phyloP scores from a whole-genome alignment of 2,888 invertebrate genomes.

The Nudaria mundana region DNA sequence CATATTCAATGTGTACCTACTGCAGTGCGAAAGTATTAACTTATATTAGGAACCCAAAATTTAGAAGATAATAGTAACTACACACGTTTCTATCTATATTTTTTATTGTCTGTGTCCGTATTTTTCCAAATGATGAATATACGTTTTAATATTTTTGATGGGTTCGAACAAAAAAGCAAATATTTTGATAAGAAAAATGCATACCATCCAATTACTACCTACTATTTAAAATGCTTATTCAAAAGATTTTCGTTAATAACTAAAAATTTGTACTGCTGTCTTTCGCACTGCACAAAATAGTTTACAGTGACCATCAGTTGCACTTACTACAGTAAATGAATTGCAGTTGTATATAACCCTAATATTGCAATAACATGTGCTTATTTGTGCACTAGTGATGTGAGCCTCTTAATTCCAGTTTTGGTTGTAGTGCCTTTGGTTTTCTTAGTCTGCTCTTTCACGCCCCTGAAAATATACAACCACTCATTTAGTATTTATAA shows the following conservation, averaged over 20 bases:
- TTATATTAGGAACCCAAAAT: no score
- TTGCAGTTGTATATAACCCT: slow-evolving; percentile 35
- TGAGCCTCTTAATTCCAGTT: slow-evolving; percentile 64
- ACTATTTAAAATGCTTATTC: no score
- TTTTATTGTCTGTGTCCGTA: no score
- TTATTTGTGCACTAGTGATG: slow-evolving; percentile 73
- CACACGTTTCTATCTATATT: no score
- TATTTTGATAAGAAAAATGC: no score
- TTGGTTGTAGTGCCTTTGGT: slow-evolving; percentile 67
- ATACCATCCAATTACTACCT: no score
- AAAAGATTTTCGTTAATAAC: no score
- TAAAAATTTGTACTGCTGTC: slow-evolving; percentile 12
- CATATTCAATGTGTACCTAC: slow-evolving; percentile 23
- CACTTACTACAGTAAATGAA: slow-evolving; percentile 28
- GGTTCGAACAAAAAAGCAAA: no score
- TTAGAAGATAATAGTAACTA: no score
- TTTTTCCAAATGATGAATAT: no score
- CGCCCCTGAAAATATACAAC: slow-evolving; percentile 56
- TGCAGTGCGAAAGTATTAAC: slow-evolving; percentile 31
- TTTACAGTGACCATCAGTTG: slow-evolving; percentile 22
- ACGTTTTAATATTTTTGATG: no score
- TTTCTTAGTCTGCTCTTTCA: slow-evolving; percentile 74
- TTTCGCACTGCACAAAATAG: slow-evolving; percentile 19
- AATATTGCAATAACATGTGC: slow-evolving; percentile 34
- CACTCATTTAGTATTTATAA: no score